Evolutionary conservation across 2,797 vertebrate species (phyloP), one percentile per base, ranked within the genome.

Genomic region (Cyprinella venusta): DNA sequence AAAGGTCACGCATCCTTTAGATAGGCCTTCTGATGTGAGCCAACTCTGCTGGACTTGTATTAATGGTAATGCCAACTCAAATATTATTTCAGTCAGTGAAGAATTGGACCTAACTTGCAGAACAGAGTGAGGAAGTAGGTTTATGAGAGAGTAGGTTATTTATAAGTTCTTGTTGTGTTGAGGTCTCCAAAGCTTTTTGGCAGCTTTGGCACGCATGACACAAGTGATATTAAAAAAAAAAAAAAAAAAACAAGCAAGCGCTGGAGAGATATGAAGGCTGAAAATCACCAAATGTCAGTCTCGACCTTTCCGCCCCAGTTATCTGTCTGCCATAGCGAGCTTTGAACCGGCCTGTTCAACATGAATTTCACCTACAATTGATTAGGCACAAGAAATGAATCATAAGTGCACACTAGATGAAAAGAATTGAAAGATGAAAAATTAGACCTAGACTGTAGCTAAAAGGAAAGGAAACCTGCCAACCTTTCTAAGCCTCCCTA

Each of bases 401-500:
- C 85, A 38, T 74, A 81, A 84, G 85, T 84, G 84, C 77, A 86
- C 65, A 82, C 48, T 48, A 76, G 90, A 93, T 93, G 90, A 94
- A 93, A 93, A 90, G 90, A 89, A 86, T 30, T 83, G 77, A 65
- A 89, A 90, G 88, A 93, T 91, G 88, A 92, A 92, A 93, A 92
- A 92, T 92, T 91, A 91, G 90, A 86, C 89, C 89, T 89, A 91
- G 91, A 72, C 86, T 90, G 90, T 89, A 88, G 88, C 90, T 92
- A 90, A 89, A 92, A 85, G 42, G 88, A 91, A 82, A 80, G 87
- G 74, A 77, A 79, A 88, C 89, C 89, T 81, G 89, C 90, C 92
- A 91, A 91, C 89, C 89, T 92, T 92, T 94, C 90, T 90, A 91
- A 93, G 92, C 88, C 91, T 86, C 91, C 90, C 90, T 94, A 94